phyloP scores from a whole-genome alignment of 2,797 vertebrate species.

The Intellagama lesueurii region DNA sequence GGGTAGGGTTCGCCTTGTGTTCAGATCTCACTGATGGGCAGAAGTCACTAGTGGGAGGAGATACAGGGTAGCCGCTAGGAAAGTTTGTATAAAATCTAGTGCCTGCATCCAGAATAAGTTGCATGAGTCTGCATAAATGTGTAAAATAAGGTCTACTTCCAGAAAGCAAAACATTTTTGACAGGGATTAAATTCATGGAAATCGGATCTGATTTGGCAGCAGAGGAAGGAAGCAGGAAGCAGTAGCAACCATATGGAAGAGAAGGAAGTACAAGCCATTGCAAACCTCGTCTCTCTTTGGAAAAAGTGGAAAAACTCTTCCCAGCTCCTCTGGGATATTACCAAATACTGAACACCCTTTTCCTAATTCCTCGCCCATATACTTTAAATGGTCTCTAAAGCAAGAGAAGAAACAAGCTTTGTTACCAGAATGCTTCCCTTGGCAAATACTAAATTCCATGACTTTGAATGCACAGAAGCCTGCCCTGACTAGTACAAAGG shows the following conservation, averaged over 20 bases:
- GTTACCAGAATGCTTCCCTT: not conserved
- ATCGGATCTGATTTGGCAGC: not conserved
- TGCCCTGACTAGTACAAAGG: not conserved
- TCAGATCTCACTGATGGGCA: not conserved
- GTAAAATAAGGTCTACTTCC: not conserved
- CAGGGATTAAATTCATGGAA: not conserved
- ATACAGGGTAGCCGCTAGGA: not conserved
- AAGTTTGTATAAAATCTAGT: not conserved
- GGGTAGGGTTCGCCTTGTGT: slow-evolving; percentile 77
- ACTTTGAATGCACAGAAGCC: not conserved
- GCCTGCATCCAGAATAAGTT: not conserved
- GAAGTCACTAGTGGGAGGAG: not conserved
- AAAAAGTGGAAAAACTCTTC: not conserved
- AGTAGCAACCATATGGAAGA: not conserved
- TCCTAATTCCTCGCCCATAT: not conserved
- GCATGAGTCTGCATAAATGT: not conserved
- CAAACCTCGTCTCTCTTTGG: not conserved
- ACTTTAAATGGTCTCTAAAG: not conserved
- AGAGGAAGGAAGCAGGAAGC: too few relatives aligned
- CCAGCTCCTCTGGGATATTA: not conserved
- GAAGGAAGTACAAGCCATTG: not conserved
- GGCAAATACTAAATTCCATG: not conserved
- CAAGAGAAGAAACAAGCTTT: not conserved
- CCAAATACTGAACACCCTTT: not conserved
- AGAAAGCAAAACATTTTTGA: not conserved